Base-by-base conservation (phyloP, 2,888 invertebrate species). In the Harpalus rufipes region DNA sequence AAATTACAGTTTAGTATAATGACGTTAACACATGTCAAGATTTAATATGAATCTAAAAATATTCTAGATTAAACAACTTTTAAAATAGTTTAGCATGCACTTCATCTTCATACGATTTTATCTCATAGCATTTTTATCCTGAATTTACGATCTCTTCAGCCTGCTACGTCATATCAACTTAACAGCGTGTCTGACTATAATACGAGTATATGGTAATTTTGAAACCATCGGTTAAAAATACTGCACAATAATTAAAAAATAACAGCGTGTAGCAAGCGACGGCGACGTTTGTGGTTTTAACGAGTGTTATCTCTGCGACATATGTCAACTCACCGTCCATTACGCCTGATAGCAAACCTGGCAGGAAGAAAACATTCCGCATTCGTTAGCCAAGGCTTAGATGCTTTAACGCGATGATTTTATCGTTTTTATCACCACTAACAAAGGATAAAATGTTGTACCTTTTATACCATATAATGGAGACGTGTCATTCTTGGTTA, bases 191-290 rank as follows among this genome's bases (percentile, higher is more conserved):
- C 68, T 14, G 12, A 6, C 18, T 39, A 44, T 74, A 44, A 74
- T 44, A n/a, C n/a, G n/a, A n/a, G n/a, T n/a, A 7, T 74, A 74
- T 44, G 72, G 72, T 74, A 74, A 74, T 74, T 74, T 18, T 41
- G 41, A 74, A 74, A 44, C 10, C 72, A 44, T 44, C 16, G 14
- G 72, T 74, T 74, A 74, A 74, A 74, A 74, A 74, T 74, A 74
- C 72, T 41, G 68, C 18, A 18, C 44, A 74, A 74, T 74, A 74
- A 74, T 74, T 74, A 74, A 74, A 74, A 72, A 74, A 74, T 44
- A 74, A 51, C 72, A 74, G 41, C 16, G 44, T 10, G 14, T 74
- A 68, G 32, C 68, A 68, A 39, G 32, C 6, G 32, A 32, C 32
- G 32, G 41, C 68, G 12, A 68, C 14, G 25, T 74, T 44, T 44